Percentiles rank a stretch among this genome's conserved stretches.
phyloP scores from a whole-genome alignment of 2,113 vertebrate species.

The Brevimyrus niger region DNA sequence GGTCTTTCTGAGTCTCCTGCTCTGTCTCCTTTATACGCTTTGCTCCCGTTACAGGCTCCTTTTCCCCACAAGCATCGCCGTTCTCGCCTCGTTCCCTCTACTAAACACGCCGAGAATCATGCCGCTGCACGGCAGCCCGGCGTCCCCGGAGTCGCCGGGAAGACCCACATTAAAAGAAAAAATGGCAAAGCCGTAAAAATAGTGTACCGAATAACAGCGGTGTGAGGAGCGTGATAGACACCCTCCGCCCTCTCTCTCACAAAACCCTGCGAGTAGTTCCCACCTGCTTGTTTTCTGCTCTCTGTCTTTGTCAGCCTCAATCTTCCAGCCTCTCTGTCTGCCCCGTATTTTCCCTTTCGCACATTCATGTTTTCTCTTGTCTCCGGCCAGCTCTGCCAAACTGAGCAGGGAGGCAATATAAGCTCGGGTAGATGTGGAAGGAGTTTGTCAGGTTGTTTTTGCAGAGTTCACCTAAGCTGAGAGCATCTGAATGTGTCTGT shows the following conservation, averaged over 20 bases:
- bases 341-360: not conserved
- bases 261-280: conserved; percentile 4
- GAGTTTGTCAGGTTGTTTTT: not conserved
- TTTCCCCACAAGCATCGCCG: not conserved
- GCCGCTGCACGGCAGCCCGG: not conserved
- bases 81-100: not conserved
- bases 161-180: not conserved
- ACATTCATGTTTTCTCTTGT: not conserved
- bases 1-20: not conserved
- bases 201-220: not conserved
- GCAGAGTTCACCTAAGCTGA: not conserved
- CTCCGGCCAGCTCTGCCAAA: not conserved
- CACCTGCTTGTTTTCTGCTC: conserved; percentile 6
- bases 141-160: not conserved
- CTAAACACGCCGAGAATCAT: not conserved
- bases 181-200: not conserved
- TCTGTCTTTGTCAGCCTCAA: not conserved
- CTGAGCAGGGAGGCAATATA: not conserved
- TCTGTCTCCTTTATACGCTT: not conserved
- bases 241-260: not conserved
- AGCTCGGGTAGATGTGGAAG: not conserved
- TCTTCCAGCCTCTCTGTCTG: not conserved
- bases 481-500: not conserved
- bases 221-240: not conserved
- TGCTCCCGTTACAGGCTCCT: not conserved